These are phyloP conservation scores for Zosterops japonicus DNA, from an alignment of 2,113 vertebrate species.

Conservation along the genomic window DNA sequence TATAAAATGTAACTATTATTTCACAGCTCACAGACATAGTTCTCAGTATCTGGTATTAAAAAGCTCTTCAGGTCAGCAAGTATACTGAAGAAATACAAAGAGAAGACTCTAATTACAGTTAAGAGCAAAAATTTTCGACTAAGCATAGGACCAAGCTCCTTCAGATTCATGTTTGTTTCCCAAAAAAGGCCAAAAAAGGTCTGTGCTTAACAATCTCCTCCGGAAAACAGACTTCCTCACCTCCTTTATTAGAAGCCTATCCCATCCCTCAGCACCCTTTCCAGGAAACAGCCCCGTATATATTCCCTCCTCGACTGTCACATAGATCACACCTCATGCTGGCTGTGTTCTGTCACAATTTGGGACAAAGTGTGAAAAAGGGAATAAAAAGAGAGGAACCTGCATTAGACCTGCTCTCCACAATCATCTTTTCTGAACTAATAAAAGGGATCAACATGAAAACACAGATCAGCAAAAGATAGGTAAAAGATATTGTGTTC, in stretches of 20 bases:
- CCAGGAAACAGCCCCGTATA: rapidly evolving
- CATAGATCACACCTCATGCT: background rate
- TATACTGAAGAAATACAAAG: background rate
- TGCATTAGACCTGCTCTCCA: background rate
- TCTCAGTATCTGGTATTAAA: background rate
- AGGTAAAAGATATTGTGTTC: background rate
- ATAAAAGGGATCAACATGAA: background rate
- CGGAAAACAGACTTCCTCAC: background rate
- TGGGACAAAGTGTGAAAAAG: background rate
- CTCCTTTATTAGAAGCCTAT: rapidly evolving
- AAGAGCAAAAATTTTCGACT: background rate
- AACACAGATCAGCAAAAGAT: background rate
- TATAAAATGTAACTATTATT: background rate
- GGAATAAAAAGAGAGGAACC: background rate
- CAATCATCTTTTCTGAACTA: background rate
- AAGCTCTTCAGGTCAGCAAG: background rate
- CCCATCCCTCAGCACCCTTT: background rate
- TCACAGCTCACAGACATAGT: background rate
- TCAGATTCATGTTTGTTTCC: background rate
- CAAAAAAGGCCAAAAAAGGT: background rate
- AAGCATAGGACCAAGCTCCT: rapidly evolving
- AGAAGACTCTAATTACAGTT: background rate
- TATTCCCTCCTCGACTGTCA: background rate
- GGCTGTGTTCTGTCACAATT: background rate
- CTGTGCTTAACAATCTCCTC: background rate